Percentiles rank a stretch among this genome's conserved stretches.
Conservation (phyloP, 1,140 invertebrate genomes). For the Bombyx mandarina region DNA sequence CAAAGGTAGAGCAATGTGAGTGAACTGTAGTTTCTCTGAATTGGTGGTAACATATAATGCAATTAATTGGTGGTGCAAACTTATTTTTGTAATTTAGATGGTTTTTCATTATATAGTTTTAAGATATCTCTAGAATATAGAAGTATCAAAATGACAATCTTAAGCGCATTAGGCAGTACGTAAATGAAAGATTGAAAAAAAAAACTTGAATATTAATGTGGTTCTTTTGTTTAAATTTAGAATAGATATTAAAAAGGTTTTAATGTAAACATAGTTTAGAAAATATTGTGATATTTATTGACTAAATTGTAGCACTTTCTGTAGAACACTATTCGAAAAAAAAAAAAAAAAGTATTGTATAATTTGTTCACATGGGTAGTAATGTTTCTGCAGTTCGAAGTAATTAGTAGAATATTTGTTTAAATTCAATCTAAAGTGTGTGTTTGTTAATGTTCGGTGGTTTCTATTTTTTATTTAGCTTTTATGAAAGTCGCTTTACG, state of each 20-base stretch:
- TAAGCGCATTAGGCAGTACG: slow-evolving; percentile 43
- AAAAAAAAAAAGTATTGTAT: no score
- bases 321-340: slow-evolving; percentile 19
- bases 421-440: slow-evolving; percentile 41
- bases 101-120: slow-evolving; percentile 48
- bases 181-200: slow-evolving; percentile 12
- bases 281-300: no score
- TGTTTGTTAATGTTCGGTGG: slow-evolving; percentile 36
- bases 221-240: no score
- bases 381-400: slow-evolving; percentile 26
- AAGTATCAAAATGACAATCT: slow-evolving; percentile 2
- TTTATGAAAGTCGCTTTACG: slow-evolving; percentile 58
- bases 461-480: slow-evolving; percentile 48
- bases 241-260: no score
- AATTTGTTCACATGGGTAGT: slow-evolving; percentile 38
- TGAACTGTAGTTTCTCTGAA: slow-evolving; percentile 22
- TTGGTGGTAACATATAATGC: slow-evolving; percentile 45
- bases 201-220: no score
- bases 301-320: neutral
- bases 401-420: slow-evolving; percentile 30
- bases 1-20: slow-evolving; percentile 41
- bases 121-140: slow-evolving; percentile 46
- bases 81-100: slow-evolving; percentile 35
- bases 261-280: no score
- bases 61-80: slow-evolving; percentile 68